Base-by-base conservation (phyloP, 2,113 vertebrate species). In the Marcusenius ussheri region DNA sequence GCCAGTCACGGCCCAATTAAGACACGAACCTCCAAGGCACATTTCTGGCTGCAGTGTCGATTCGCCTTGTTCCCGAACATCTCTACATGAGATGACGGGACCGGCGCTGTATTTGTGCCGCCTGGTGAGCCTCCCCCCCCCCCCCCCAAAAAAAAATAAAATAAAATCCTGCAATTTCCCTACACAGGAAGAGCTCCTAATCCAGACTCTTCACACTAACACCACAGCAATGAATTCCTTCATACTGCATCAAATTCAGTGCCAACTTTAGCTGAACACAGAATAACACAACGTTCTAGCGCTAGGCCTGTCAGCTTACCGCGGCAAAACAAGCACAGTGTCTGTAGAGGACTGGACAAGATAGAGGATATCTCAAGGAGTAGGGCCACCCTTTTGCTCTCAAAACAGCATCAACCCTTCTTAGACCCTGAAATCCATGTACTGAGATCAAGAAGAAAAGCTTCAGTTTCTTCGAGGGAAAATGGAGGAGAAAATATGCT, bases 181-280 rank as follows among this genome's bases (percentile, higher is more conserved):
- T 47, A 15, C 45, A 39, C 39, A 77, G 84, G 58, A 70, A 21
- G 84, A 31, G 17, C 46, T 17, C 35, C 21, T 51, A 87, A 35
- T 31, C 62, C 66, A 9, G 4, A 46, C 31, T 85, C 24, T 27
- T 31, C n/a, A 87, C 42, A 83, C 89, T 49, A 46, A 90, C 45
- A 90, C 9, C 84, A 70, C 89, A 27, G n/a, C n/a, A 31, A 89
- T 56, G 39, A 90, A 86, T 47, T 74, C 88, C 62, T 47, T 47
- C 8, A 31, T 27, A 9, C 17, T 21, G 58, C 62, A 49, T 27
- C 58, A 47, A 74, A 88, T 62, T 45, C 31, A 46, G 17, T 13
- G 42, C 15, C 17, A 39, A 42, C 24, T 53, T 74, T 3, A 89
- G 31, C 74, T 10, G 19, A 49, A 39, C 47, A n/a, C 35, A 42